These are phyloP conservation scores for Neoaliturus tenellus DNA, from an alignment of 2,888 invertebrate genomes.

Conservation along the genomic window DNA sequence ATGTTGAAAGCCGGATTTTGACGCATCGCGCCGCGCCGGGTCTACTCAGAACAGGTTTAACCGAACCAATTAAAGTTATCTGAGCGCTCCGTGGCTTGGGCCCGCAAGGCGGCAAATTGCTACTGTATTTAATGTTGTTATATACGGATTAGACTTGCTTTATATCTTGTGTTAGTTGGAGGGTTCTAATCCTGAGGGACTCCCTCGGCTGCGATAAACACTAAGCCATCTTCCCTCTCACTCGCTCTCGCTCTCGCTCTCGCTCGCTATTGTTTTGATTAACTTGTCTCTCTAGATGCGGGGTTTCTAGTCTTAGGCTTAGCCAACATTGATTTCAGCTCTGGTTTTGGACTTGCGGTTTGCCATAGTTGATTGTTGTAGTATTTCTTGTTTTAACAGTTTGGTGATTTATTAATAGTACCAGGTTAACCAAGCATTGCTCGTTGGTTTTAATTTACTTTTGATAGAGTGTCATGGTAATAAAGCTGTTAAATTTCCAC, in stretches of 20 bases:
- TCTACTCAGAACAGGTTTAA: constrained; percentile 21
- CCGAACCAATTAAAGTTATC: constrained; percentile 50
- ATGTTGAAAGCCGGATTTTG: constrained; percentile 25
- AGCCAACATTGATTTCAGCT: background rate
- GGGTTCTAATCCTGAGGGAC: constrained; percentile 55
- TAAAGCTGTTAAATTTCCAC: too few species aligned
- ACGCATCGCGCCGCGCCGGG: background rate
- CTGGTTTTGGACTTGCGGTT: too few species aligned
- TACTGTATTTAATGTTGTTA: constrained; percentile 76
- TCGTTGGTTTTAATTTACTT: too few species aligned
- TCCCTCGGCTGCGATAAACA: constrained; percentile 44
- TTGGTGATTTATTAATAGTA: too few species aligned
- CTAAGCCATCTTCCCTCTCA: constrained; percentile 18
- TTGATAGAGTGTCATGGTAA: too few species aligned
- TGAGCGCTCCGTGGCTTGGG: background rate
- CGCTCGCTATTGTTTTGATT: constrained; percentile 42
- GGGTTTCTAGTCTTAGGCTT: background rate
- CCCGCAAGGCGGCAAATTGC: constrained; percentile 75
- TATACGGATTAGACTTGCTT: constrained; percentile 60
- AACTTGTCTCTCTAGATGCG: constrained; percentile 36
- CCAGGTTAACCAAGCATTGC: too few species aligned
- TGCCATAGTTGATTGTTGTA: too few species aligned
- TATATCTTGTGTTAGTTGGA: constrained; percentile 57
- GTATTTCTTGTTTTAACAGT: too few species aligned
- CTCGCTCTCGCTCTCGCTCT: constrained; percentile 42